Evolutionary conservation across 2,797 vertebrate species (phyloP).

Genomic region (Tapirus indicus): DNA sequence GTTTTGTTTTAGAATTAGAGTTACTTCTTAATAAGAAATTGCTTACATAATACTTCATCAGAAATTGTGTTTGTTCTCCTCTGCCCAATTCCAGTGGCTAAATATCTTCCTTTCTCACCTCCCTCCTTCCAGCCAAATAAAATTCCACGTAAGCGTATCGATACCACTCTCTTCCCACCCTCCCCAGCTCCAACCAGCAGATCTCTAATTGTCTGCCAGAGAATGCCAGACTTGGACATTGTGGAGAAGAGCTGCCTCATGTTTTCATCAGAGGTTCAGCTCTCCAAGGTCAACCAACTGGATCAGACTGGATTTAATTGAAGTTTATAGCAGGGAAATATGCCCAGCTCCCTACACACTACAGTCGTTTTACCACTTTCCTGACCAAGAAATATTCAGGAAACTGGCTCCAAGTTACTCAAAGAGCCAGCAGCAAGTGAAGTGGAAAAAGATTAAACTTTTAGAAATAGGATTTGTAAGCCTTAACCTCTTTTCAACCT

Average conservation of each 20-base stretch:
- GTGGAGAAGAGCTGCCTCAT: neutral
- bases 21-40: conserved; percentile 10
- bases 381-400: neutral
- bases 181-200: neutral
- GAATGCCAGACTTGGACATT: neutral
- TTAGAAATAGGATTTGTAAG: neutral
- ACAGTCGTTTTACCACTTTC: neutral
- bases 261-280: neutral
- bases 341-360: neutral
- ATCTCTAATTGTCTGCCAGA: neutral
- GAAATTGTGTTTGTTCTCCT: neutral
- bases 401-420: conserved; percentile 17
- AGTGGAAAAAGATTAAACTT: neutral
- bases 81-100: neutral
- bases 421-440: conserved; percentile 15
- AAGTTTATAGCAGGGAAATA: neutral
- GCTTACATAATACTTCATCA: neutral
- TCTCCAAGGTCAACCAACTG: neutral
- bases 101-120: neutral
- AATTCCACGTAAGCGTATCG: neutral
- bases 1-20: neutral
- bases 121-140: neutral
- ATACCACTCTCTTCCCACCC: neutral
- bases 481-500: neutral
- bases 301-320: neutral